A percentile compares a stretch with the other conserved stretches of the same genome.
These are phyloP conservation scores for Thysanoteuthis rhombus DNA, from an alignment of 2,888 invertebrate genomes.

Conservation along the genomic window DNA sequence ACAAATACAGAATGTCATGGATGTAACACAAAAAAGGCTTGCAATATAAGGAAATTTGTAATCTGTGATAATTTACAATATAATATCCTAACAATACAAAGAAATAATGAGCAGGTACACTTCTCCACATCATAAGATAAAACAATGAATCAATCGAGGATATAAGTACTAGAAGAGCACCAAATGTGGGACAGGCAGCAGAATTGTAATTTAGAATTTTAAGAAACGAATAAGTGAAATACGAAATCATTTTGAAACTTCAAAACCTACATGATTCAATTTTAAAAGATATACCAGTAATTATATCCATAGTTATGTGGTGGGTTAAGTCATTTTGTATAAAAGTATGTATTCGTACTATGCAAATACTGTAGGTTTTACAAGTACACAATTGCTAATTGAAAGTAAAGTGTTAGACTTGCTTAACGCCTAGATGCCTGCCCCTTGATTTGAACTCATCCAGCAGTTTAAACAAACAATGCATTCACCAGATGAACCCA, in stretches of 20 bases:
- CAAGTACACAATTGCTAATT: background rate
- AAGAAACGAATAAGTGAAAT: no score
- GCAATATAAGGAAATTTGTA: background rate
- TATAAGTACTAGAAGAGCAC: no score
- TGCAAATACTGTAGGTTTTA: background rate
- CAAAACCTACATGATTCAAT: background rate
- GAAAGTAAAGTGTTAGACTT: background rate
- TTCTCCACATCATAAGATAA: no score
- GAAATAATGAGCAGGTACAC: no score
- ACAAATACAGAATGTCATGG: background rate
- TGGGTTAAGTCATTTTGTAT: no score
- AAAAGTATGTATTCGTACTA: background rate
- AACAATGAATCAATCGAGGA: no score
- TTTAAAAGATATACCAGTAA: background rate
- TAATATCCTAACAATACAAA: no score
- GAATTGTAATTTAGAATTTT: no score
- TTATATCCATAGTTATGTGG: background rate
- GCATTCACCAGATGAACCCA: conserved; percentile 12
- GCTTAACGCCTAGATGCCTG: background rate
- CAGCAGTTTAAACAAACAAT: background rate
- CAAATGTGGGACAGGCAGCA: no score
- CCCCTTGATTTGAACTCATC: background rate
- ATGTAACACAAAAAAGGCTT: background rate
- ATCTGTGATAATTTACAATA: background rate
- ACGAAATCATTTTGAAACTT: background rate